Conservation (phyloP, 2,888 invertebrate genomes). For the Amphipoea oculea region DNA sequence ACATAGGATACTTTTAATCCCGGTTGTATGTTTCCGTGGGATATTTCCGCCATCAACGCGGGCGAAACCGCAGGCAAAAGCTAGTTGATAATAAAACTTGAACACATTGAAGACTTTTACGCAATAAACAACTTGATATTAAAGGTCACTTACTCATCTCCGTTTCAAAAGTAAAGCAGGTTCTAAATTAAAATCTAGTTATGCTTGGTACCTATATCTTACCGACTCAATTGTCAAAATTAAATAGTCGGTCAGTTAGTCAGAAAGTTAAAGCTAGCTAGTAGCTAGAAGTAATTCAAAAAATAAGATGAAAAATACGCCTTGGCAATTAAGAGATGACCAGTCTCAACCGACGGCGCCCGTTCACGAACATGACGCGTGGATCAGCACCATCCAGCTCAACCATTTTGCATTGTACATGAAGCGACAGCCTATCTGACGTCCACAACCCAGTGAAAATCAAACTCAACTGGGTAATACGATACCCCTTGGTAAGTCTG, state of each 20-base stretch:
- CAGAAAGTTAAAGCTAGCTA: too few relatives aligned
- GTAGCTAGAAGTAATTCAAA: too few relatives aligned
- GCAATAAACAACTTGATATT: slow-evolving; percentile 60
- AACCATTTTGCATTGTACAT: neutral
- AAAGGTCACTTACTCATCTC: slow-evolving; percentile 50
- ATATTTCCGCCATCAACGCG: neutral
- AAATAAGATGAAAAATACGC: too few relatives aligned
- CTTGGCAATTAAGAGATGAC: too few relatives aligned
- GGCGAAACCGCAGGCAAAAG: neutral
- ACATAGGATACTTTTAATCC: neutral
- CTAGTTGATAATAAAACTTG: slow-evolving; percentile 26
- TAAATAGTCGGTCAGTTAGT: too few relatives aligned
- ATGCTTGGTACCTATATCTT: neutral
- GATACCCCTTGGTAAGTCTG: neutral
- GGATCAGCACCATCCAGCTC: too few relatives aligned
- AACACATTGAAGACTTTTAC: slow-evolving; percentile 33
- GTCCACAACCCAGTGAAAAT: neutral
- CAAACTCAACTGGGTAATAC: neutral
- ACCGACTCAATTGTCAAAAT: neutral
- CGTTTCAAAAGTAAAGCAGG: slow-evolving; percentile 17
- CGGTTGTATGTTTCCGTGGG: neutral
- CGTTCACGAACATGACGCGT: too few relatives aligned
- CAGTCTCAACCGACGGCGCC: too few relatives aligned
- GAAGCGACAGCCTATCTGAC: neutral
- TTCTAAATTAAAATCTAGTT: slow-evolving; percentile 24